Evolutionary conservation across 2,888 invertebrate species (phyloP), one percentile per base, ranked within the genome.

Genomic region (Allophyes oxyacanthae): DNA sequence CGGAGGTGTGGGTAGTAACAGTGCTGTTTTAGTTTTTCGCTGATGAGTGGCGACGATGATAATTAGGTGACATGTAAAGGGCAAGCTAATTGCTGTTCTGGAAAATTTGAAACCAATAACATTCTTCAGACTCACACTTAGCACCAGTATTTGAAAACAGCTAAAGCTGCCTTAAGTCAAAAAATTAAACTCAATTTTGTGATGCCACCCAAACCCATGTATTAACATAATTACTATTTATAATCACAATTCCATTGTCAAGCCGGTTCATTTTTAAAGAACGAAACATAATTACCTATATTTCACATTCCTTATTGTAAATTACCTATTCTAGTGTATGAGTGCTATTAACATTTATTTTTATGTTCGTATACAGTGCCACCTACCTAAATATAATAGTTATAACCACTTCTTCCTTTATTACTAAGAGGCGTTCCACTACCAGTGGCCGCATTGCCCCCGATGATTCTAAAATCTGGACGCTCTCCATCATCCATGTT

Each of bases 401-500:
- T 32, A 40, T 36, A 49, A 9, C 81, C 84, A 14, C 85, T 87
- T 59, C 91, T 84, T 0, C 91, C 92, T 62, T 78, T 90, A 37
- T 72, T 83, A 50, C 68, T 86, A 1, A 93, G 44, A 10, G 91
- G 90, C 1, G 84, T 77, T 0, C 92, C 92, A 62, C 91, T 92
- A 5, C 86, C 82, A 0, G 86, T 89, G 0, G 92, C 92, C 6
- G 90, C 78, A 15, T 75, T 78, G 0, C 92, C 92, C 2, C 92
- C 92, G 28, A 93, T 82, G 7, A 93, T 92, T 59, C 87, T 85
- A 55, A 80, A 83, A 30, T 72, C 82, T n/a, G 79, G 84, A 9
- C 26, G 42, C 1, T 70, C 79, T 8, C 54, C 74, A 15, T 67
- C 71, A 2, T 68, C 68, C 11, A 42, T 50, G 28, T 46, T 43